A percentile compares a stretch with the other conserved stretches of the same genome.
Evolutionary conservation across 2,888 invertebrate species (phyloP).

Genomic region (Timandra comae): DNA sequence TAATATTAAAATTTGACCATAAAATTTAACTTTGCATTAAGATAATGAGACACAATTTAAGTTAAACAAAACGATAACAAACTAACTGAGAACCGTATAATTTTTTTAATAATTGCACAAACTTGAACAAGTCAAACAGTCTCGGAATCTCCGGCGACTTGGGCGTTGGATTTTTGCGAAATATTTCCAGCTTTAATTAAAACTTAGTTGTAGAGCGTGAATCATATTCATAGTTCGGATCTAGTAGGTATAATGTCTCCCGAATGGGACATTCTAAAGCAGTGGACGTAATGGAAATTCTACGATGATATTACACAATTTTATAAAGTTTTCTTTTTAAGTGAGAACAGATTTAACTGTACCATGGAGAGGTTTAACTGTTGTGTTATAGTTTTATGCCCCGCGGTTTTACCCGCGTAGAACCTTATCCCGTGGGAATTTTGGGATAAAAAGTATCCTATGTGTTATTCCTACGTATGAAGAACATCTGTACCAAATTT

Average conservation of each 20-base stretch:
- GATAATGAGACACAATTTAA: too few species aligned
- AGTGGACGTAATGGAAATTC: conserved; percentile 36
- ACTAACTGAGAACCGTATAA: conserved; percentile 17
- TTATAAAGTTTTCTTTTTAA: conserved; percentile 21
- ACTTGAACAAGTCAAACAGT: conserved; percentile 27
- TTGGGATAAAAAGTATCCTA: too few species aligned
- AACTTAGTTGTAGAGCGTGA: conserved; percentile 45
- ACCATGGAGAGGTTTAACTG: too few species aligned
- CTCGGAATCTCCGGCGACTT: conserved; percentile 19
- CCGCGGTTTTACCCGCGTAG: too few species aligned
- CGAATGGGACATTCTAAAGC: conserved; percentile 43
- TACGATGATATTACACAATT: conserved; percentile 26
- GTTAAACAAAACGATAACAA: conserved; percentile 6
- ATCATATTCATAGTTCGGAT: conserved; percentile 46
- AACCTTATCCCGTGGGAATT: too few species aligned
- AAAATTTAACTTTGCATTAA: too few species aligned
- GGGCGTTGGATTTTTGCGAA: conserved; percentile 35
- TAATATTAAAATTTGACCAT: too few species aligned
- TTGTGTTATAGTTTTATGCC: too few species aligned
- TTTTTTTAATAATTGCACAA: conserved; percentile 20
- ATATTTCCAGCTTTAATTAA: conserved; percentile 60
- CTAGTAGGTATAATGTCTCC: conserved; percentile 44
- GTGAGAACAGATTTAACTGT: conserved; percentile 13
- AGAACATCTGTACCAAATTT: too few species aligned
- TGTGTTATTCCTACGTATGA: too few species aligned